Evolutionary conservation across 2,113 vertebrate genomes (phyloP).

Genomic region (Craseonycteris thonglongyai): DNA sequence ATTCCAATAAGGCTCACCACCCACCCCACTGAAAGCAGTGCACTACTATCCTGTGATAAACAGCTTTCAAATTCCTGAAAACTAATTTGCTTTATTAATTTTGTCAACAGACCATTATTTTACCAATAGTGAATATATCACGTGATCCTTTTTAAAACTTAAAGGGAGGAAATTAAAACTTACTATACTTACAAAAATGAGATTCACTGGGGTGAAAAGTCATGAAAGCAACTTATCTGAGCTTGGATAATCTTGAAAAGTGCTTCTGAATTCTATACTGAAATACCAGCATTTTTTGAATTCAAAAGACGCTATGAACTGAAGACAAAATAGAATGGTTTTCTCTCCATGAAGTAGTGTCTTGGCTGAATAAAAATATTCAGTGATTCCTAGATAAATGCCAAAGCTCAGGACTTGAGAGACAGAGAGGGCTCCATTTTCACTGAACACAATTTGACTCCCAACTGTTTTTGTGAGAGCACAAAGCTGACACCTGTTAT

Average conservation of each 20-base stretch:
- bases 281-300: not conserved
- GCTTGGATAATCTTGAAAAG: conserved; percentile 15
- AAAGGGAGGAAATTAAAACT: conserved; percentile 3
- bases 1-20: not conserved
- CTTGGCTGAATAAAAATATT: not conserved
- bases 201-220: not conserved
- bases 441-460: not conserved
- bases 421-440: not conserved
- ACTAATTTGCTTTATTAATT: not conserved
- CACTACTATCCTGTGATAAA: not conserved
- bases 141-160: conserved; percentile 17
- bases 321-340: not conserved
- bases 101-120: conserved; percentile 32
- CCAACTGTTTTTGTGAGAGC: not conserved
- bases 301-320: not conserved
- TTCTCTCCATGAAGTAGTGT: not conserved
- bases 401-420: not conserved
- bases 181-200: conserved; percentile 28
- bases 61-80: conserved; percentile 40
- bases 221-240: not conserved
- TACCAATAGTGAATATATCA: not conserved
- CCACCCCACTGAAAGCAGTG: not conserved
- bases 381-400: not conserved
- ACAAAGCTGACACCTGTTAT: not conserved
- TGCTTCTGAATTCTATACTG: not conserved